Evolutionary conservation across 35 echinoderm and acorn worm species (phyloP).

Genomic region (Diadema setosum): DNA sequence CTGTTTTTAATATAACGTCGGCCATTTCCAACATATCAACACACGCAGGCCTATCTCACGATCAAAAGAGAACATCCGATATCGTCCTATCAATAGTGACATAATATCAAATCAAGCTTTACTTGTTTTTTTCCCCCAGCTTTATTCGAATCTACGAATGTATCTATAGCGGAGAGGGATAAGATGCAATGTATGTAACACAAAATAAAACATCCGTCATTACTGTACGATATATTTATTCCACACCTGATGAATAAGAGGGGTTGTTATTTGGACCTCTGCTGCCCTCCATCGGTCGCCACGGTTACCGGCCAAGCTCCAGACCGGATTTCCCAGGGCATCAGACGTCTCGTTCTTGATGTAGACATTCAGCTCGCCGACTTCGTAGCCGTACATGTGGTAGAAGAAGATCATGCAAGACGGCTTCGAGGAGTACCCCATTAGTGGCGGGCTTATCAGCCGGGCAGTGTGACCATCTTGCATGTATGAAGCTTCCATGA

Average conservation of each 20-base stretch:
- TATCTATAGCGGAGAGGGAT: no score
- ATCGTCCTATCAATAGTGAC: no score
- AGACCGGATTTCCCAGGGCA: not conserved
- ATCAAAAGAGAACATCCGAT: no score
- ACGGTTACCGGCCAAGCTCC: constrained; percentile 28
- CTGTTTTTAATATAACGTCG: no score
- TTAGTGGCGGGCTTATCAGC: constrained; percentile 5
- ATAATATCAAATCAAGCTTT: no score
- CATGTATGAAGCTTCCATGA: constrained; percentile 3
- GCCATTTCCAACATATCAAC: no score
- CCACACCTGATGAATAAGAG: constrained; percentile 14
- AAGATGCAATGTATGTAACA: no score
- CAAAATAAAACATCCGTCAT: not conserved
- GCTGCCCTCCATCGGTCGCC: constrained; percentile 43
- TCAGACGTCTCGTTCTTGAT: constrained; percentile 9
- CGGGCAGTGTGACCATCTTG: constrained; percentile 38
- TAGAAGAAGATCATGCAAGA: constrained; percentile 46
- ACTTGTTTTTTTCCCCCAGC: no score
- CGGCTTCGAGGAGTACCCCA: not conserved
- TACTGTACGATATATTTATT: not conserved
- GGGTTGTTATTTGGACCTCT: constrained; percentile 13
- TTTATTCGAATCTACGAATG: no score
- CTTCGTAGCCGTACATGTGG: constrained; percentile 1
- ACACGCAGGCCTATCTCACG: no score
- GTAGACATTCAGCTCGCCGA: constrained; percentile 41